A percentile compares a stretch with the other conserved stretches of the same genome.
Evolutionary conservation across 2,113 vertebrate species (phyloP).

Genomic region (Paralichthys olivaceus): DNA sequence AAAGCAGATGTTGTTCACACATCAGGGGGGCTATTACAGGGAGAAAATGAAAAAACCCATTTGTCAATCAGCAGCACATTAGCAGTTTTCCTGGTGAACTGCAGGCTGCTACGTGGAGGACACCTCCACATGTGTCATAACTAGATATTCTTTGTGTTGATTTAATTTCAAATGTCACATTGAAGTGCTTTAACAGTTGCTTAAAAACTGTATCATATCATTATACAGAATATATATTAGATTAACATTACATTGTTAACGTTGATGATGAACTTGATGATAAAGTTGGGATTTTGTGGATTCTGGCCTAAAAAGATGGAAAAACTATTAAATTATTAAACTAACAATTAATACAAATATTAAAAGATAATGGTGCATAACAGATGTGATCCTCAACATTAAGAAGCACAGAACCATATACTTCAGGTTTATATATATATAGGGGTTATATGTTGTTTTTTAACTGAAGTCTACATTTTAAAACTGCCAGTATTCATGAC

Average conservation of each 20-base stretch:
- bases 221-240: not conserved
- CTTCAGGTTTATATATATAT: not conserved
- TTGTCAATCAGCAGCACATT: not conserved
- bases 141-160: not conserved
- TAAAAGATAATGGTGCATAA: not conserved
- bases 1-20: constrained; percentile 42
- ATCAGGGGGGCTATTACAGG: not conserved
- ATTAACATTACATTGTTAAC: not conserved
- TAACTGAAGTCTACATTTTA: constrained; percentile 5
- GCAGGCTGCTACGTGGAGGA: not conserved
- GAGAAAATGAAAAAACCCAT: constrained; percentile 8
- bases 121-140: too few relatives aligned
- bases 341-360: not conserved
- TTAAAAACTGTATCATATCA: not conserved
- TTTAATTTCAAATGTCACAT: too few relatives aligned
- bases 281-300: not conserved
- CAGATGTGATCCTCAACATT: not conserved
- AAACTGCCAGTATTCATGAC: not conserved
- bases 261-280: not conserved
- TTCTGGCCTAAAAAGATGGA: not conserved
- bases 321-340: not conserved
- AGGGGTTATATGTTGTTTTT: not conserved
- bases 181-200: not conserved
- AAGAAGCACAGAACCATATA: not conserved
- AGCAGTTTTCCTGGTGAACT: not conserved